A percentile compares a stretch with the other conserved stretches of the same genome.
Conservation (phyloP, 2,797 vertebrate species). For the Naso thynnoides region DNA sequence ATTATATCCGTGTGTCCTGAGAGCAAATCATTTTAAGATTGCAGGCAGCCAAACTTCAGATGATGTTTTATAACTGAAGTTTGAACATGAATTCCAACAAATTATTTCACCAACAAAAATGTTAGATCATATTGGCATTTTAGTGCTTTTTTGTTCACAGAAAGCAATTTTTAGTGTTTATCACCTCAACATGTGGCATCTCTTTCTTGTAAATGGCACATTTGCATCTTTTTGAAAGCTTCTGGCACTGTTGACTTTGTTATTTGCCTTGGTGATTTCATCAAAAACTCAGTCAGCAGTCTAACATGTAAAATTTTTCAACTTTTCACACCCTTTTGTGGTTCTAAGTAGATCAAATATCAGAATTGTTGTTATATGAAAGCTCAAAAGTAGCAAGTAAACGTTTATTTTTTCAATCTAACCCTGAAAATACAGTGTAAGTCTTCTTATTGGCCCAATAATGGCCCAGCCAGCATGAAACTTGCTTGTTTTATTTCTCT, state of each 20-base stretch:
- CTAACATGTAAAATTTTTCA: not conserved
- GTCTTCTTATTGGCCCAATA: not conserved
- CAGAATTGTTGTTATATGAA: not conserved
- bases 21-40: not conserved
- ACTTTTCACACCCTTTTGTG: too few relatives aligned
- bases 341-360: too few relatives aligned
- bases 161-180: not conserved
- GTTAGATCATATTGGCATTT: not conserved
- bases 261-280: not conserved
- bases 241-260: not conserved
- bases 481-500: not conserved
- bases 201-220: too few relatives aligned
- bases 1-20: too few relatives aligned
- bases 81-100: not conserved
- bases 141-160: not conserved
- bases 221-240: too few relatives aligned
- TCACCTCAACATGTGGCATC: too few relatives aligned
- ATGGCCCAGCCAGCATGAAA: accelerated
- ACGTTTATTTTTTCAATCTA: not conserved
- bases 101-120: not conserved
- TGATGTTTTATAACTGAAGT: not conserved
- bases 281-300: too few relatives aligned
- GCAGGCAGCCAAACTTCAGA: not conserved
- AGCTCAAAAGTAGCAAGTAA: not conserved
- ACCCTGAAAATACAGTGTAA: not conserved